phyloP scores from a whole-genome alignment of 2,888 invertebrate species.

The Brachyptera putata region DNA sequence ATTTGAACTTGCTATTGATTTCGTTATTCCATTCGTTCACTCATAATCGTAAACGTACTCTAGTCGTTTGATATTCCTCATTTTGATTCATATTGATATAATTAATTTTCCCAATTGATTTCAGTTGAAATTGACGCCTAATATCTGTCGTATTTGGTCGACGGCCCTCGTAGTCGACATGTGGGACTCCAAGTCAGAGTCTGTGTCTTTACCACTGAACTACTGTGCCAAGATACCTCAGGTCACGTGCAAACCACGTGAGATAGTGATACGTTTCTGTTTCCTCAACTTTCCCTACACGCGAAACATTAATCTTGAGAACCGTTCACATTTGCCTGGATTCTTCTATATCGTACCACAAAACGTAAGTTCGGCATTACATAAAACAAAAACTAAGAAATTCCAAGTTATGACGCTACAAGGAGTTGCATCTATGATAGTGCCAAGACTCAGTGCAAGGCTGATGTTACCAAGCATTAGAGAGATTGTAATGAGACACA shows the following conservation, averaged over 20 bases:
- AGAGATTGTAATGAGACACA: too few relatives aligned
- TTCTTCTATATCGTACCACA: conserved; percentile 28
- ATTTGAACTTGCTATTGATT: too few relatives aligned
- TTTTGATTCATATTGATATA: too few relatives aligned
- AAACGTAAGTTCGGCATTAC: conserved; percentile 21
- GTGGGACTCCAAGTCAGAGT: conserved; percentile 55
- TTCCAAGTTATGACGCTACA: too few relatives aligned
- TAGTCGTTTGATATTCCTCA: too few relatives aligned
- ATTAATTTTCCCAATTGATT: too few relatives aligned
- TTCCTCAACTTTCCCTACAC: conserved; percentile 55
- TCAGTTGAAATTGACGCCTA: conserved; percentile 55
- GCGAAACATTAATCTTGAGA: conserved; percentile 24
- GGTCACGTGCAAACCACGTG: conserved; percentile 48
- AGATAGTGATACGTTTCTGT: conserved; percentile 54
- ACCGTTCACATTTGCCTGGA: conserved; percentile 23
- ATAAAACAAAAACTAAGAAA: too few relatives aligned
- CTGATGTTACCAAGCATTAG: too few relatives aligned
- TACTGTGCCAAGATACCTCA: conserved; percentile 52
- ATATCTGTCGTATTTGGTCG: conserved; percentile 48
- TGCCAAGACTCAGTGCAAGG: too few relatives aligned
- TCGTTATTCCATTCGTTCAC: too few relatives aligned
- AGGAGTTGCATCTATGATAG: too few relatives aligned
- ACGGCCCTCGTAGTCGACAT: conserved; percentile 52
- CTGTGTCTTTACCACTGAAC: conserved; percentile 50
- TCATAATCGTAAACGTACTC: too few relatives aligned